Evolutionary conservation across 1,140 invertebrate genomes (phyloP), one percentile per base, ranked within the genome.

Genomic region (Drosophila lacteicornis): DNA sequence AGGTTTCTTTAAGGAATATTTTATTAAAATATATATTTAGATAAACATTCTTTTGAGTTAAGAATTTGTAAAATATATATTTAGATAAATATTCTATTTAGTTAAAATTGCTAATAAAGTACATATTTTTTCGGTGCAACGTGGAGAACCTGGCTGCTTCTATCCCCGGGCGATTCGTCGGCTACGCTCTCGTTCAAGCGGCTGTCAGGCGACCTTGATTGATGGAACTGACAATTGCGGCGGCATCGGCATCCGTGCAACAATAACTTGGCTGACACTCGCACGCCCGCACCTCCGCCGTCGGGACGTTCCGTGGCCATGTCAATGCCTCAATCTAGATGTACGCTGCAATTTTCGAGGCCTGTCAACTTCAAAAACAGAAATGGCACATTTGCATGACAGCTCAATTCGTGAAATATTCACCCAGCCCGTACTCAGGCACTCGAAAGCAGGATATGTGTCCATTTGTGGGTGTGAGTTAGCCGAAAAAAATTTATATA

Each of bases 401-500:
- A 90, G 85, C 81, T 90, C 84, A 84, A 88, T 90, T 88, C 84
- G 80, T 90, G 84, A 87, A 87, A 87, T 87, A 90, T 88, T 87
- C 53, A 67, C 76, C 58, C 51, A 58, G 65, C 55, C 50, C 33
- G 55, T 43, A 40, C 49, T 9, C 40, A 42, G 40, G 42, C 33
- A 60, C 19, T 65, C 50, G 60, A 25, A 55, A 40, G 49, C 17
- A 40, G 38, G 63, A 47, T 57, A 19, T 53, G 50, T 45, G 50
- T 68, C 36, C 62, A 38, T 61, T 25, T 61, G 47, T 19, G 49
- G 17, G 7, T 51, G 40, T 60, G 68, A 57, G 76, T 67, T 79
- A 79, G 80, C 36, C 63, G 11, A 53, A 59, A 51, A n/a, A 27
- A 25, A 22, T 11, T 2, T 8, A 53, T 53, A 36, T 56, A 0